Evolutionary conservation across 2,888 invertebrate genomes (phyloP).

Genomic region (Fragum fragum): DNA sequence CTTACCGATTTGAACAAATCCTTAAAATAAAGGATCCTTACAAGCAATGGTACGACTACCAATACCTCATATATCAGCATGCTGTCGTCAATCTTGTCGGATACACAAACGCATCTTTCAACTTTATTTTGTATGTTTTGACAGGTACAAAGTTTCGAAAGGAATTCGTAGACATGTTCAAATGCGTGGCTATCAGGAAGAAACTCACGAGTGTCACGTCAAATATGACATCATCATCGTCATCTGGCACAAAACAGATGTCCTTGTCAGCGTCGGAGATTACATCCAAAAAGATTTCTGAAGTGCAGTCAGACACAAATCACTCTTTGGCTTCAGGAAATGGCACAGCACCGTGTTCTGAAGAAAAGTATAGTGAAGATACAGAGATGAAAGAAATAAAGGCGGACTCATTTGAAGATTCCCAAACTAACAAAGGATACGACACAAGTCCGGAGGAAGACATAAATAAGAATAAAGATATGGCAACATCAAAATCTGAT

Average conservation of each 20-base stretch:
- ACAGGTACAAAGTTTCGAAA: slow-evolving; percentile 52
- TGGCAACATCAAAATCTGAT: too few species aligned
- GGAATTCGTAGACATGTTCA: slow-evolving; percentile 40
- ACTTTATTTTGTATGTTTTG: slow-evolving; percentile 60
- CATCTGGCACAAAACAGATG: neutral
- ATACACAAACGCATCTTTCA: slow-evolving; percentile 54
- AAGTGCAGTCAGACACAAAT: neutral
- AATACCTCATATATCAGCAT: slow-evolving; percentile 44
- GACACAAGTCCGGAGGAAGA: too few species aligned
- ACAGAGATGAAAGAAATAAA: neutral
- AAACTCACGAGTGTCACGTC: neutral
- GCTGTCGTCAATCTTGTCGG: slow-evolving; percentile 51
- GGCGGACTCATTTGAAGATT: too few species aligned
- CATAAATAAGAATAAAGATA: too few species aligned
- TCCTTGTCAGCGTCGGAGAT: neutral
- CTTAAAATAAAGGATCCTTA: slow-evolving; percentile 26
- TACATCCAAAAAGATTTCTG: neutral
- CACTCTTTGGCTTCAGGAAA: neutral
- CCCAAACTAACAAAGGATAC: too few species aligned
- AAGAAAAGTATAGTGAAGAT: neutral
- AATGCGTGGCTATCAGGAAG: slow-evolving; percentile 5
- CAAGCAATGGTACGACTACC: slow-evolving; percentile 40
- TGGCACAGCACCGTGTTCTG: neutral
- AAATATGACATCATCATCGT: neutral
- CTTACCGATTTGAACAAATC: slow-evolving; percentile 28